A percentile compares a stretch with the other conserved stretches of the same genome.
phyloP scores from a whole-genome alignment of 2,113 vertebrate genomes.

The Chaenocephalus aceratus region DNA sequence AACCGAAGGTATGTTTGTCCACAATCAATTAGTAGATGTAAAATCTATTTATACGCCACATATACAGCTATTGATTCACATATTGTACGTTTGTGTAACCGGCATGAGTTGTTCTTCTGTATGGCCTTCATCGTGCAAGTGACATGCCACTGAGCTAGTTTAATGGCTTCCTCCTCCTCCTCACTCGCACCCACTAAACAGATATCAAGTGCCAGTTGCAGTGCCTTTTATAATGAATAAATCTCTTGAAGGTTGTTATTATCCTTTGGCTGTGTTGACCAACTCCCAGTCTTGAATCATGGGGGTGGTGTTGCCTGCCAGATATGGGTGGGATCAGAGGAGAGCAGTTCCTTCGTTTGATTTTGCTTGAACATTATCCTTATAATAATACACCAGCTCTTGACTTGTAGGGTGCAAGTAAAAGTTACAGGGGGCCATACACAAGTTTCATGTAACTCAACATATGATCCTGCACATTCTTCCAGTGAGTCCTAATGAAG shows the following conservation, averaged over 20 bases:
- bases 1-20: conserved; percentile 89
- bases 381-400: background rate
- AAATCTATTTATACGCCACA: conserved; percentile 1
- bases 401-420: conserved; percentile 31
- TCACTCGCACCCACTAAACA: conserved; percentile 14
- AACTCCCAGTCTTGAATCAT: conserved; percentile 56
- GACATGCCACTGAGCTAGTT: conserved; percentile 5
- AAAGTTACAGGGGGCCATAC: conserved; percentile 15
- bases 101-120: conserved; percentile 24
- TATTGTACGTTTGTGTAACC: background rate
- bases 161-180: background rate
- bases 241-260: conserved; percentile 38
- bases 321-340: conserved; percentile 43
- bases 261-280: conserved; percentile 57
- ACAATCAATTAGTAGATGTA: background rate
- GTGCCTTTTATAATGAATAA: conserved; percentile 28
- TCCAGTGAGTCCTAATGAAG: conserved; percentile 41
- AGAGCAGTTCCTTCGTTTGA: conserved; percentile 38
- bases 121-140: conserved; percentile 16
- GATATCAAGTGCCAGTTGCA: conserved; percentile 14
- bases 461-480: conserved; percentile 45
- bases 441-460: conserved; percentile 34
- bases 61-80: conserved; percentile 4
- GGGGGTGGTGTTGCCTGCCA: conserved; percentile 57
- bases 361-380: background rate